Conservation (phyloP, 2,113 vertebrate species). For the Syngnathus floridae region DNA sequence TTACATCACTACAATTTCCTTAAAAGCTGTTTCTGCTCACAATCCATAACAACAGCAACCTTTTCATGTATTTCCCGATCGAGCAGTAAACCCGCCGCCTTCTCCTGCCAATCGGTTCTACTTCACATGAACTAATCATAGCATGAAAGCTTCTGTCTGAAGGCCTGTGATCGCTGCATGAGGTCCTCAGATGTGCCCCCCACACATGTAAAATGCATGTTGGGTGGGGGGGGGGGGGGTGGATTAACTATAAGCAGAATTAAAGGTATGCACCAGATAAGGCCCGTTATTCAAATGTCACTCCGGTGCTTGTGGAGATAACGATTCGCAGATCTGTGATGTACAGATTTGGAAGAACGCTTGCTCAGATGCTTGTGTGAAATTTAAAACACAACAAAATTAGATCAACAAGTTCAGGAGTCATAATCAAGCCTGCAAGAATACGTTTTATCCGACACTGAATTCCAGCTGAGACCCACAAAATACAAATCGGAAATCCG, state of each 20-base stretch:
- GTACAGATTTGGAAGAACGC: conserved; percentile 23
- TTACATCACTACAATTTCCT: neutral
- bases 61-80: neutral
- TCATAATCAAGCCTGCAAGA: neutral
- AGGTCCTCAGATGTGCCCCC: conserved; percentile 26
- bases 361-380: conserved; percentile 7
- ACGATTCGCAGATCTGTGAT: conserved; percentile 29
- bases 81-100: neutral
- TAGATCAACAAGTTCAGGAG: neutral
- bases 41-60: neutral
- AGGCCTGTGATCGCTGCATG: conserved; percentile 23
- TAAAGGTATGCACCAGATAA: conserved; percentile 39
- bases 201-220: conserved; percentile 43
- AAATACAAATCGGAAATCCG: conserved; percentile 34
- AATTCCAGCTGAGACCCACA: conserved; percentile 10
- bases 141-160: neutral
- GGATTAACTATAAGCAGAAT: conserved; percentile 29
- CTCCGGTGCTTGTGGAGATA: conserved; percentile 29
- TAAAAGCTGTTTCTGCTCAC: neutral
- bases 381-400: neutral
- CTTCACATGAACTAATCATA: conserved; percentile 9
- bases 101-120: conserved; percentile 17
- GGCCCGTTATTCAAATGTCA: conserved; percentile 50
- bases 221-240: conserved; percentile 11
- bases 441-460: neutral